Percentiles rank a stretch among this genome's conserved stretches.
Conservation (phyloP, 2,888 invertebrate species). For the Chydorus sphaericus region DNA sequence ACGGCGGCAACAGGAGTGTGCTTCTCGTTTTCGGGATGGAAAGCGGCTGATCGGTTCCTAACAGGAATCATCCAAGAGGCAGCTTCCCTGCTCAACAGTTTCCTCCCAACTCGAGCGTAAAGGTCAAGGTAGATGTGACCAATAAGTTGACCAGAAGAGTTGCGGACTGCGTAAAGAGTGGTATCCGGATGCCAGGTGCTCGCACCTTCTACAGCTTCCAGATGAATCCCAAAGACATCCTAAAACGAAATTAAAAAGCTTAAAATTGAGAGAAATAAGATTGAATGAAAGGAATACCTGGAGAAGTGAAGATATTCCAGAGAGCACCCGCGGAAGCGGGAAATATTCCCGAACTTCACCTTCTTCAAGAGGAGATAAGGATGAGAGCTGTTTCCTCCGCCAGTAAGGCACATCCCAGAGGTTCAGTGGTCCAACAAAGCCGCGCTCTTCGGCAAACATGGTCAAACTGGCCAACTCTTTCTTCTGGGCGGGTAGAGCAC, state of each 20-base stretch:
- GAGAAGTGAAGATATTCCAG: constrained; percentile 46
- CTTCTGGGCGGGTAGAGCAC: constrained; percentile 58
- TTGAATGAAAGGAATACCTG: too few relatives aligned
- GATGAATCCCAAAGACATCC: constrained; percentile 59
- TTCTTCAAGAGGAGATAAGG: constrained; percentile 52
- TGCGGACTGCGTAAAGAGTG: constrained; percentile 62
- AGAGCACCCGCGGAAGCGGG: constrained; percentile 61
- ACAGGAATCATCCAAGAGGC: constrained; percentile 67
- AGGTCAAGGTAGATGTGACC: constrained; percentile 23
- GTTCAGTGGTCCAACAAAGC: constrained; percentile 49
- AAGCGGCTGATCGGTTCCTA: constrained; percentile 54
- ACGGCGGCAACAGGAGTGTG: constrained; percentile 62
- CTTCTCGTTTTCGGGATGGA: constrained; percentile 39
- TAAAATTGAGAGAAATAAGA: too few relatives aligned
- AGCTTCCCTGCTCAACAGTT: constrained; percentile 41
- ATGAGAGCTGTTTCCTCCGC: constrained; percentile 56
- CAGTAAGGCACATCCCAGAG: constrained; percentile 80
- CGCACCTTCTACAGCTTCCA: constrained; percentile 43
- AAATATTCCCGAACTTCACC: constrained; percentile 63
- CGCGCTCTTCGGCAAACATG: constrained; percentile 54
- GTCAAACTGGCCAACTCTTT: constrained; percentile 54
- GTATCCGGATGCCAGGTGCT: constrained; percentile 77
- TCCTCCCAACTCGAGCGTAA: constrained; percentile 34
- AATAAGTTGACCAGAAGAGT: constrained; percentile 27
- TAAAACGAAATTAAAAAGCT: constrained; percentile 42